Conservation (phyloP, 2,888 invertebrate genomes). For the Trissolcus brochymenae region DNA sequence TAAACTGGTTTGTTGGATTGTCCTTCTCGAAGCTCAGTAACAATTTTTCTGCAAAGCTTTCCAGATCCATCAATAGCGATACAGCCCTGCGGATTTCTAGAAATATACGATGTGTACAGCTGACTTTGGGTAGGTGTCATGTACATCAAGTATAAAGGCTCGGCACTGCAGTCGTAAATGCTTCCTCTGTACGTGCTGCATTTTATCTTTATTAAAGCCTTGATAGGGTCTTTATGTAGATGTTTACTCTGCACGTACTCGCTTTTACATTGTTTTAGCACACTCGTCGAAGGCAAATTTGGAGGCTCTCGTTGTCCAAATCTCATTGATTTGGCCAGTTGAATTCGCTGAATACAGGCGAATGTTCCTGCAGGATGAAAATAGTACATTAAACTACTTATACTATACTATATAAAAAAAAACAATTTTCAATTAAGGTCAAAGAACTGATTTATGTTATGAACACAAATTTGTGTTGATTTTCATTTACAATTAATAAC, state of each 20-base stretch:
- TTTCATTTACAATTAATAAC: no score
- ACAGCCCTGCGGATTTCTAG: constrained; percentile 19
- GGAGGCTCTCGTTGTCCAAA: constrained; percentile 21
- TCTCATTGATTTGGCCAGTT: no score
- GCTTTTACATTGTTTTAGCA: constrained; percentile 12
- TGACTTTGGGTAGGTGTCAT: constrained; percentile 14
- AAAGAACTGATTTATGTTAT: no score
- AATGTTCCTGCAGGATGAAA: no score
- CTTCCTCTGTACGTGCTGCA: constrained; percentile 1
- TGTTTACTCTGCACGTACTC: background rate
- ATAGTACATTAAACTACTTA: no score
- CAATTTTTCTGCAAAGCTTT: background rate
- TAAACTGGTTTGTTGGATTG: background rate
- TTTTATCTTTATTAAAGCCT: constrained; percentile 5
- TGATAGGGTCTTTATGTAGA: constrained; percentile 1
- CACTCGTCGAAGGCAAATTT: background rate
- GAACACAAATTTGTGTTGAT: no score
- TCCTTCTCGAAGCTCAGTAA: no score
- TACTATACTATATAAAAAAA: no score
- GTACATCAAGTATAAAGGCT: constrained; percentile 15
- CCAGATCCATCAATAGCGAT: constrained; percentile 19
- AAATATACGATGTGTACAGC: constrained; percentile 3
- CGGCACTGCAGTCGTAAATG: background rate
- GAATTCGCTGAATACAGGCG: no score
- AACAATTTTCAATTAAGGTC: no score